A percentile compares a stretch with the other conserved stretches of the same genome.
Conservation (phyloP, 2,888 invertebrate genomes). For the Perizoma affinitatum region DNA sequence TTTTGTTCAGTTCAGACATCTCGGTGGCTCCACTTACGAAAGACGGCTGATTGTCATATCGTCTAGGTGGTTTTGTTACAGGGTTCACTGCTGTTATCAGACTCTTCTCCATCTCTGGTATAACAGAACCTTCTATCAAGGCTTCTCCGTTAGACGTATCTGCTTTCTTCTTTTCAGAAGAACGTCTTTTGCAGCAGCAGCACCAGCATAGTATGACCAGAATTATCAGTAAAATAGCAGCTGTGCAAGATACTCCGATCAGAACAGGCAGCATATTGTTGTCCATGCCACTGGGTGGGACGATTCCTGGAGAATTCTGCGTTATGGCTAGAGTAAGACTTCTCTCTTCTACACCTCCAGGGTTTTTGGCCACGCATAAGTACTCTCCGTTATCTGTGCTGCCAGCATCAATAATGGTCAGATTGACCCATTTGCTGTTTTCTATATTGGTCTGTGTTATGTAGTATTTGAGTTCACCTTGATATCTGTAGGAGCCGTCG, state of each 20-base stretch:
- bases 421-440: slow-evolving; percentile 85
- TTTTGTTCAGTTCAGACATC: slow-evolving; percentile 92
- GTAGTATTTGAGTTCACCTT: slow-evolving; percentile 78
- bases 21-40: slow-evolving; percentile 90
- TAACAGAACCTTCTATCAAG: slow-evolving; percentile 89
- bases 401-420: slow-evolving; percentile 87
- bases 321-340: slow-evolving; percentile 87
- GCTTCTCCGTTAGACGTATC: slow-evolving; percentile 87
- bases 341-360: slow-evolving; percentile 90
- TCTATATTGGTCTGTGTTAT: slow-evolving; percentile 63
- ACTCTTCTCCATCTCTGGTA: slow-evolving; percentile 93
- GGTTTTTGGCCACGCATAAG: slow-evolving; percentile 91
- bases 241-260: slow-evolving; percentile 76
- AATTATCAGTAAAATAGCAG: slow-evolving; percentile 79
- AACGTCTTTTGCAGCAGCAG: slow-evolving; percentile 82
- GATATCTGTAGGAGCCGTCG: slow-evolving; percentile 78
- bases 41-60: slow-evolving; percentile 89
- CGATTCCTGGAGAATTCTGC: slow-evolving; percentile 69
- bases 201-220: slow-evolving; percentile 82
- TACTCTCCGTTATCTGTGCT: slow-evolving; percentile 89
- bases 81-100: slow-evolving; percentile 93
- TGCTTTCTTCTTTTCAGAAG: slow-evolving; percentile 84
- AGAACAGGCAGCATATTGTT: slow-evolving; percentile 82
- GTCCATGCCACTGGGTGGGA: slow-evolving; percentile 80
- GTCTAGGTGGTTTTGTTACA: slow-evolving; percentile 91